Percentiles rank a stretch among this genome's conserved stretches.
Conservation (phyloP, 2,797 vertebrate species). For the Chloroceryle inda region DNA sequence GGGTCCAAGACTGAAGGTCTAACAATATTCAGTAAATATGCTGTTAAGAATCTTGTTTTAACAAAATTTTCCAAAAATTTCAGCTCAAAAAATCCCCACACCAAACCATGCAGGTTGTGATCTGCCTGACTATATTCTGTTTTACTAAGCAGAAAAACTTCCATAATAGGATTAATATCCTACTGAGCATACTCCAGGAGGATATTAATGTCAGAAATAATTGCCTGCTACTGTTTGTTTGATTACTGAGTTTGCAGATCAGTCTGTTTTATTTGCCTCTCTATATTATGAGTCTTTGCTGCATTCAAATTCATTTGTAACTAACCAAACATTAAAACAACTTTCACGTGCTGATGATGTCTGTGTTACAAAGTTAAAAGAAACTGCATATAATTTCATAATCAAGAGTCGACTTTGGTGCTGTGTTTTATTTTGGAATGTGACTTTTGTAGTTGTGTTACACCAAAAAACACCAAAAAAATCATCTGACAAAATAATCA, state of each 20-base stretch:
- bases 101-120: neutral
- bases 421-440: neutral
- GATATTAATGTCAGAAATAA: neutral
- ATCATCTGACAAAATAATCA: neutral
- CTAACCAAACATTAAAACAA: neutral
- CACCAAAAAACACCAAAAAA: neutral
- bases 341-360: neutral
- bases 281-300: neutral
- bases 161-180: neutral
- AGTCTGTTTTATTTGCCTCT: neutral
- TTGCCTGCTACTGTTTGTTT: neutral
- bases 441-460: neutral
- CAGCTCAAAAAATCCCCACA: rapidly evolving
- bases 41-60: neutral
- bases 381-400: neutral
- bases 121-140: neutral
- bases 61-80: neutral
- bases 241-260: neutral
- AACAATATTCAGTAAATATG: neutral
- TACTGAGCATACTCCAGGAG: neutral
- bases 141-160: neutral
- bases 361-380: neutral
- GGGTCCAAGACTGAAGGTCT: neutral
- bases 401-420: neutral
- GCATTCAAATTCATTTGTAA: neutral